Evolutionary conservation across 2,797 vertebrate species (phyloP).

Genomic region (Phrynocephalus guinanensis): DNA sequence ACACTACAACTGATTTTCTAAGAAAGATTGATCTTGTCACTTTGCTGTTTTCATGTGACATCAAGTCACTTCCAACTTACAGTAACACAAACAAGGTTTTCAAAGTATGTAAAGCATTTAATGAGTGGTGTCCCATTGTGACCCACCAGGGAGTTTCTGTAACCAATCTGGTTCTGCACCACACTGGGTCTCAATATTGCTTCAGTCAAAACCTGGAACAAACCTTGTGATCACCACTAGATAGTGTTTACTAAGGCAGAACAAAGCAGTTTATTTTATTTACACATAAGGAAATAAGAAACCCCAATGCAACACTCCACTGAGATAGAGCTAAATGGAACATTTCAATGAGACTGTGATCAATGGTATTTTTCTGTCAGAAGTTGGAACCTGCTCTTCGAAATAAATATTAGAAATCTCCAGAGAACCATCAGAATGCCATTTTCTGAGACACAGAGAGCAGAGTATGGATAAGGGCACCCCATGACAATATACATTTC

Average conservation of each 20-base stretch:
- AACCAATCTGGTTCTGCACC: too few species aligned
- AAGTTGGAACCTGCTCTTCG: slow-evolving; percentile 4
- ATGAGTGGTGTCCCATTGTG: too few species aligned
- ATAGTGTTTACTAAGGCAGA: not conserved
- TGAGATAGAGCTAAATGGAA: not conserved
- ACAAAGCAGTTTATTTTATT: not conserved
- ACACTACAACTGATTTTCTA: not conserved
- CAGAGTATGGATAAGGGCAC: not conserved
- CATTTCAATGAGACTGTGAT: too few species aligned
- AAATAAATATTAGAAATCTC: not conserved
- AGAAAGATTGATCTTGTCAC: not conserved
- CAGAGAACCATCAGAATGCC: not conserved
- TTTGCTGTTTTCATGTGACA: not conserved
- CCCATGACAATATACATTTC: not conserved
- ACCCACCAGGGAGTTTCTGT: too few species aligned
- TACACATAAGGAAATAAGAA: not conserved
- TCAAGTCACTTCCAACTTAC: too few species aligned
- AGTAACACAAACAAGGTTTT: too few species aligned
- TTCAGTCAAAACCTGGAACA: not conserved
- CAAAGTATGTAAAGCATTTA: too few species aligned
- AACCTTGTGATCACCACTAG: not conserved
- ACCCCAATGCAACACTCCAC: not conserved
- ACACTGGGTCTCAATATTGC: too few species aligned
- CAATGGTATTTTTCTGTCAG: not conserved
- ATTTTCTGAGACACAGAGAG: not conserved